A percentile compares a stretch with the other conserved stretches of the same genome.
phyloP scores from a whole-genome alignment of 2,797 vertebrate species.

The Semaprochilodus insignis region DNA sequence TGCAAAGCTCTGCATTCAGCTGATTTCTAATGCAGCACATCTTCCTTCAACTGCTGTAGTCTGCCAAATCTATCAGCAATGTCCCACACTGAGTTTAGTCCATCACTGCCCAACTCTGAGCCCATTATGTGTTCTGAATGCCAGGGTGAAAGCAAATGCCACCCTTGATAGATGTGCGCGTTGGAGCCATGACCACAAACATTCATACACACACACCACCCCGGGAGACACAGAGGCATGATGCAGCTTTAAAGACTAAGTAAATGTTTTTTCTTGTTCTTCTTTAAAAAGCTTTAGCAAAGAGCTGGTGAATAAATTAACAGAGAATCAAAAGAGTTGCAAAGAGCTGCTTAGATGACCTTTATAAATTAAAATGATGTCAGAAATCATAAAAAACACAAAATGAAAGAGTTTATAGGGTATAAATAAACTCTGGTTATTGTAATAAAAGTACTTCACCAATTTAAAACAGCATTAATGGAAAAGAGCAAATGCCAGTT shows the following conservation, averaged over 20 bases:
- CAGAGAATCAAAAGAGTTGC: not conserved
- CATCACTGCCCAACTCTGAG: slow-evolving; percentile 48
- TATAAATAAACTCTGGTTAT: too few relatives aligned
- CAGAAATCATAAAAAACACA: not conserved
- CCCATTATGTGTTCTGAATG: slow-evolving; percentile 68
- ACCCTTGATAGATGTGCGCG: slow-evolving; percentile 55
- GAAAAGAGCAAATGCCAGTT: too few relatives aligned
- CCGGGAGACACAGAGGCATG: slow-evolving; percentile 33
- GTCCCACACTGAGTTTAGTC: slow-evolving; percentile 15
- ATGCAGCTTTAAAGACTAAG: not conserved
- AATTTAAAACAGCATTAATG: too few relatives aligned
- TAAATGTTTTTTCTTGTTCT: slow-evolving; percentile 1
- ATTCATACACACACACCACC: slow-evolving; percentile 31
- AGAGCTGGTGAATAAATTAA: slow-evolving; percentile 10
- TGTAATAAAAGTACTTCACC: too few relatives aligned
- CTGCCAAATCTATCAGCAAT: not conserved
- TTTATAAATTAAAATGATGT: not conserved
- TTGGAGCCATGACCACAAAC: slow-evolving; percentile 56
- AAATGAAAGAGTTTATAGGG: not conserved
- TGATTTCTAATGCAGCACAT: not conserved
- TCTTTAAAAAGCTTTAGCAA: not conserved
- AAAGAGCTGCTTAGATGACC: not conserved
- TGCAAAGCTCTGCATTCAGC: not conserved
- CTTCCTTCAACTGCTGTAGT: slow-evolving; percentile 2
- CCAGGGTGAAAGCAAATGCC: slow-evolving; percentile 67